Evolutionary conservation across 30 jellyfish, hydroid and myxozoan species (phyloP).

Genomic region (Catostylus mosaicus): DNA sequence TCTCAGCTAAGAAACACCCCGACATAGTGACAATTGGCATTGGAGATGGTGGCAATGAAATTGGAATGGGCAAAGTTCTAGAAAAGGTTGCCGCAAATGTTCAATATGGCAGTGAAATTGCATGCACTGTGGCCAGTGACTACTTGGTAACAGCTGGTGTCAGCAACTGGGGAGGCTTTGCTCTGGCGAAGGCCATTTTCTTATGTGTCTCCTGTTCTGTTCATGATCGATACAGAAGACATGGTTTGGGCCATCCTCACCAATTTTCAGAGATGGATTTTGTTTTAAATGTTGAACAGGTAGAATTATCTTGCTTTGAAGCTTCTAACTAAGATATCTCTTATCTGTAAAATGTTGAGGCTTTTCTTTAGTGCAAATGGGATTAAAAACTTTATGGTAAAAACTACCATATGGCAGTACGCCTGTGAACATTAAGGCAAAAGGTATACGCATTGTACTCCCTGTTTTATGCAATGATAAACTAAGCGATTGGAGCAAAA

Average conservation of each 20-base stretch:
- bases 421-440: too few relatives aligned
- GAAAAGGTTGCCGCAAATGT: conserved; percentile 62
- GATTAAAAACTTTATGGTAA: too few relatives aligned
- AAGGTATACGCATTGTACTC: too few relatives aligned
- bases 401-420: too few relatives aligned
- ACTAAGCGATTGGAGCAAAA: too few relatives aligned
- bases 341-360: too few relatives aligned
- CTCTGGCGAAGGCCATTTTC: conserved; percentile 82
- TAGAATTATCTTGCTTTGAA: not conserved
- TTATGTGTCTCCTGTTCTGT: conserved; percentile 74
- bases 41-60: conserved; percentile 97
- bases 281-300: conserved; percentile 69
- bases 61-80: conserved; percentile 92
- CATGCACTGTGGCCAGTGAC: conserved; percentile 58
- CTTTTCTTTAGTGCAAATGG: too few relatives aligned
- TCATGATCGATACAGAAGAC: conserved; percentile 80
- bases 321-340: too few relatives aligned
- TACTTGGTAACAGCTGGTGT: conserved; percentile 85
- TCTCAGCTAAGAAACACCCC: conserved; percentile 47
- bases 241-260: conserved; percentile 70
- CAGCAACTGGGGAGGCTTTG: conserved; percentile 96
- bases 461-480: too few relatives aligned
- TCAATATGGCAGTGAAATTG: conserved; percentile 74
- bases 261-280: conserved; percentile 36
- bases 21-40: conserved; percentile 87